These are phyloP conservation scores for Andrena hattorfiana DNA, from an alignment of 2,888 invertebrate species.

Conservation along the genomic window DNA sequence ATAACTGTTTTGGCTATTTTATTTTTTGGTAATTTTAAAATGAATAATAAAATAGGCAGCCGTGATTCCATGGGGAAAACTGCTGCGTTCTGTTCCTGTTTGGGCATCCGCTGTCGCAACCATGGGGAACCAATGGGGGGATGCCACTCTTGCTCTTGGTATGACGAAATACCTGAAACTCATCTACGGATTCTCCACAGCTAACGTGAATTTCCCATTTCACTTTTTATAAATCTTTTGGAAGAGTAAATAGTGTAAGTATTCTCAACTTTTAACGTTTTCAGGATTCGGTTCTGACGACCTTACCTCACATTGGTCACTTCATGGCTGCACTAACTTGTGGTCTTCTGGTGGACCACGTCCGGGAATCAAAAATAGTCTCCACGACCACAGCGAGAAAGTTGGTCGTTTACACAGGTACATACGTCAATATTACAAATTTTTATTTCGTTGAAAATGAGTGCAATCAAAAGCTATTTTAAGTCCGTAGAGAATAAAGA, in stretches of 20 bases:
- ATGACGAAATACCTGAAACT: constrained; percentile 87
- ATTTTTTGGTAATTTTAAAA: neutral
- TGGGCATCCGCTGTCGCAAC: constrained; percentile 88
- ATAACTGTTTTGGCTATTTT: no score
- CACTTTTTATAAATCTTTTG: neutral
- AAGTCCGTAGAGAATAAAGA: no score
- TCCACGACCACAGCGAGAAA: constrained; percentile 87
- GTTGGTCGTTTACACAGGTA: constrained; percentile 87
- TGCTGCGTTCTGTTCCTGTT: constrained; percentile 86
- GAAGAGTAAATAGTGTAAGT: neutral
- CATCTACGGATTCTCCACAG: constrained; percentile 87
- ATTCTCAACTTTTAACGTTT: neutral
- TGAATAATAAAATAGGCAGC: constrained; percentile 77
- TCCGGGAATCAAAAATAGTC: constrained; percentile 86
- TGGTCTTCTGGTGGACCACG: constrained; percentile 87
- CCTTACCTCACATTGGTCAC: constrained; percentile 87
- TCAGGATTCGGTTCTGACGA: constrained; percentile 87
- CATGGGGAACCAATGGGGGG: constrained; percentile 88
- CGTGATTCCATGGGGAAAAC: constrained; percentile 86
- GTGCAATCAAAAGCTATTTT: no score
- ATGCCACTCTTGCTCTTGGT: constrained; percentile 87
- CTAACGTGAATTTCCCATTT: constrained; percentile 84
- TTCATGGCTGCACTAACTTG: constrained; percentile 87
- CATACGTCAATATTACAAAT: neutral
- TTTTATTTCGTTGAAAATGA: neutral